Percentiles rank a stretch among this genome's conserved stretches.
Evolutionary conservation across 1,140 invertebrate genomes (phyloP).

Genomic region (Drosophila erecta): DNA sequence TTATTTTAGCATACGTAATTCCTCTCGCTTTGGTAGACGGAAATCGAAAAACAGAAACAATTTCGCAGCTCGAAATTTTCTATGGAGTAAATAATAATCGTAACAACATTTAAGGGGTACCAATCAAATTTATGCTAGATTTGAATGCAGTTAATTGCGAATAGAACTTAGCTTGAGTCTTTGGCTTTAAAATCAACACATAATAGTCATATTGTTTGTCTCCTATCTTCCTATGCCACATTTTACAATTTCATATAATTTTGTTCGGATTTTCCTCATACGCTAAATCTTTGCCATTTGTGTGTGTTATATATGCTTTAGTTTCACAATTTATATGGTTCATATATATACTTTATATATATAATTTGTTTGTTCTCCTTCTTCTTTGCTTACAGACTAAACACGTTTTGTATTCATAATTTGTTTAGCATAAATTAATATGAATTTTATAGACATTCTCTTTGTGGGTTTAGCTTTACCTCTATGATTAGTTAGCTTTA

Average conservation of each 20-base stretch:
- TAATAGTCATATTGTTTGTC: slow-evolving; percentile 39
- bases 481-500: slow-evolving; percentile 71
- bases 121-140: slow-evolving; percentile 40
- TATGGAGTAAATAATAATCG: slow-evolving; percentile 38
- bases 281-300: slow-evolving; percentile 35
- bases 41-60: slow-evolving; percentile 51
- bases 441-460: slow-evolving; percentile 58
- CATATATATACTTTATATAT: slow-evolving; percentile 55
- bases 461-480: slow-evolving; percentile 47
- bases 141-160: slow-evolving; percentile 40
- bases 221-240: slow-evolving; percentile 36
- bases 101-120: slow-evolving; percentile 45
- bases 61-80: slow-evolving; percentile 51
- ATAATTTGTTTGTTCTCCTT: slow-evolving; percentile 52
- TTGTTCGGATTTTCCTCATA: slow-evolving; percentile 37
- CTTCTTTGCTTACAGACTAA: slow-evolving; percentile 64
- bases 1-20: slow-evolving; percentile 34
- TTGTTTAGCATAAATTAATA: slow-evolving; percentile 73
- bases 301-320: slow-evolving; percentile 35
- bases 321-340: slow-evolving; percentile 55
- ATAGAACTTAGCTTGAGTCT: slow-evolving; percentile 72
- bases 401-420: slow-evolving; percentile 70
- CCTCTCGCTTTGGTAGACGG: slow-evolving; percentile 33
- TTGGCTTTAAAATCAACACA: slow-evolving; percentile 81
- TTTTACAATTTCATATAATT: slow-evolving; percentile 18